phyloP scores from a whole-genome alignment of 2,113 vertebrate species.

The Galemys pyrenaicus region DNA sequence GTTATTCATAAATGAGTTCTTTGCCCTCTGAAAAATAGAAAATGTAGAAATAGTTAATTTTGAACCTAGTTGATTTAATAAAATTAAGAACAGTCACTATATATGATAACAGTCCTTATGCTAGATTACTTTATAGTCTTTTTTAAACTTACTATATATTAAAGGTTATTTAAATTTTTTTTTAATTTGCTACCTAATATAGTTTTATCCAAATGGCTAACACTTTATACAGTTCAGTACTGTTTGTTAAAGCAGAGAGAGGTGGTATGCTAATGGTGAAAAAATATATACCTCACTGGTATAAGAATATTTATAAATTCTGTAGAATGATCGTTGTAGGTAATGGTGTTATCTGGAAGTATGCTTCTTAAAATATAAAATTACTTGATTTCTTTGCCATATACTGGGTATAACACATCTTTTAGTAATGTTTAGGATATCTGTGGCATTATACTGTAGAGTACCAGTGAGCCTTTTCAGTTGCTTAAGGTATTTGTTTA shows the following conservation, averaged over 20 bases:
- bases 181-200: not conserved
- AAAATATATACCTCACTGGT: not conserved
- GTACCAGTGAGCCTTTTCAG: not conserved
- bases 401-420: not conserved
- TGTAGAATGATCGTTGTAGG: not conserved
- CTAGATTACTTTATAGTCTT: constrained; percentile 21
- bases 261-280: not conserved
- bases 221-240: not conserved
- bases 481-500: not conserved
- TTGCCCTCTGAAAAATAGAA: constrained; percentile 20
- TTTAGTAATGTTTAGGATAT: not conserved
- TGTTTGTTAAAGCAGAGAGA: not conserved
- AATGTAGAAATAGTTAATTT: constrained; percentile 6
- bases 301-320: not conserved
- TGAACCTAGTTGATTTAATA: constrained; percentile 2
- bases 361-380: constrained; percentile 22
- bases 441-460: not conserved
- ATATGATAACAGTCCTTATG: not conserved
- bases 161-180: constrained; percentile 33
- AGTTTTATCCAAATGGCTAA: not conserved
- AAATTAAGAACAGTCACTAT: not conserved
- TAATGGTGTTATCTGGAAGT: not conserved
- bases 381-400: constrained; percentile 19
- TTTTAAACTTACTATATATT: constrained; percentile 7
- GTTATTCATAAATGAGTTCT: not conserved